phyloP scores from a whole-genome alignment of 2,888 invertebrate genomes.

The Dinocampus coccinellae region DNA sequence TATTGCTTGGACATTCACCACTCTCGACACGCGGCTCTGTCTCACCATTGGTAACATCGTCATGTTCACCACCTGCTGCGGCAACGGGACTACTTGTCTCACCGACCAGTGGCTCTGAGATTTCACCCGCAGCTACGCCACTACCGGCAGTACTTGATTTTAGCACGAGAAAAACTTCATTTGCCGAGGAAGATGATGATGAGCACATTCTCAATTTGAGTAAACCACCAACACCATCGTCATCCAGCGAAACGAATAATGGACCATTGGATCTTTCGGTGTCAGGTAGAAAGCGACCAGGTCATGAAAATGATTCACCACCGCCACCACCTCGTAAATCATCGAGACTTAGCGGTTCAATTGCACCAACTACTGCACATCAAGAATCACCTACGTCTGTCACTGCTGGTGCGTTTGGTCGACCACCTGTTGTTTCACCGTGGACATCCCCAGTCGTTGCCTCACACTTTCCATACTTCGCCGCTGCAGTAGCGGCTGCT shows the following conservation, averaged over 20 bases:
- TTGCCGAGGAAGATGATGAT: conserved; percentile 73
- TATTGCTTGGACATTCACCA: conserved; percentile 77
- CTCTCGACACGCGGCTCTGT: conserved; percentile 71
- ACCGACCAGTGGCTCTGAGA: conserved; percentile 72
- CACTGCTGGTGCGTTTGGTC: conserved; percentile 75
- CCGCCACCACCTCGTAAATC: conserved; percentile 74
- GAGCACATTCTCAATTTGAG: conserved; percentile 81
- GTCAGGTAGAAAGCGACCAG: conserved; percentile 79
- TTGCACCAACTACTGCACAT: conserved; percentile 51
- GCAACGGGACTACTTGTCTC: conserved; percentile 73
- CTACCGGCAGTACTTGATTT: conserved; percentile 81
- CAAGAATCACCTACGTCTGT: conserved; percentile 55
- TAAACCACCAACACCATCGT: conserved; percentile 75
- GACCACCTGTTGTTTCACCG: conserved; percentile 78
- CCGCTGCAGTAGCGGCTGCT: conserved; percentile 82
- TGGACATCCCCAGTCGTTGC: conserved; percentile 85
- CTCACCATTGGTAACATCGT: conserved; percentile 80
- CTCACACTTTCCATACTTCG: conserved; percentile 84
- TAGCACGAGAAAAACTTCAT: conserved; percentile 78
- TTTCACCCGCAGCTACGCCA: conserved; percentile 64
- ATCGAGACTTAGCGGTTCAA: conserved; percentile 69
- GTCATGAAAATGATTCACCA: conserved; percentile 75
- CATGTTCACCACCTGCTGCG: conserved; percentile 75
- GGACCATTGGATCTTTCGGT: conserved; percentile 87
- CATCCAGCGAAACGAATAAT: conserved; percentile 71